These are phyloP conservation scores for Drosophila elegans DNA, from an alignment of 1,140 invertebrate genomes.

Conservation along the genomic window DNA sequence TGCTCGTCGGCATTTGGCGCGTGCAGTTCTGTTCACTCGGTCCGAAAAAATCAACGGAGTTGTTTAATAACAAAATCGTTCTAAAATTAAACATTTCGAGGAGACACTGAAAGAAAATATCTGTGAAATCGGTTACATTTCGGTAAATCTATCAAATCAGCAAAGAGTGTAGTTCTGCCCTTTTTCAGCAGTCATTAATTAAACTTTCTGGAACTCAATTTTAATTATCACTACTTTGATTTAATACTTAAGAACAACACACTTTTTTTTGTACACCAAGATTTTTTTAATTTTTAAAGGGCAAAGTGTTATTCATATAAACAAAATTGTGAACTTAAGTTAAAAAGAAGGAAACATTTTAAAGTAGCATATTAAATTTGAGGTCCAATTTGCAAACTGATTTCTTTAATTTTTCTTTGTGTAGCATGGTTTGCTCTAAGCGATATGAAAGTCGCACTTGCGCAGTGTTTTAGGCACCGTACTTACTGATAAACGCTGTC, in stretches of 20 bases:
- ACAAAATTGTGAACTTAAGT: no score
- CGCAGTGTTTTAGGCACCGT: slow-evolving; percentile 31
- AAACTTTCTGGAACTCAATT: no score
- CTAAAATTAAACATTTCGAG: slow-evolving; percentile 12
- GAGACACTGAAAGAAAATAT: slow-evolving; percentile 8
- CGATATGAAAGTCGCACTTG: slow-evolving; percentile 55
- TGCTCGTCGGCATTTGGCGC: slow-evolving; percentile 78
- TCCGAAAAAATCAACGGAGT: slow-evolving; percentile 1
- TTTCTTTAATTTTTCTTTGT: slow-evolving; percentile 10
- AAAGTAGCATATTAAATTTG: no score
- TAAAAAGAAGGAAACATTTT: no score
- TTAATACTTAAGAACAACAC: no score
- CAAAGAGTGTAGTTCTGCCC: no score
- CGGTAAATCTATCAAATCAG: neutral
- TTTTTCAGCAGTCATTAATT: no score
- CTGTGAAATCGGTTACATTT: neutral
- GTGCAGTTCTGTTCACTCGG: slow-evolving; percentile 72
- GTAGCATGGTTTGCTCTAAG: slow-evolving; percentile 5
- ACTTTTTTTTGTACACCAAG: no score
- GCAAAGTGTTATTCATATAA: no score
- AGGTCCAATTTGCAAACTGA: neutral
- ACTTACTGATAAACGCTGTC: slow-evolving; percentile 16
- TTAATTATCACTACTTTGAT: no score
- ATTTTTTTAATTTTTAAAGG: no score
- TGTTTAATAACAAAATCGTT: slow-evolving; percentile 5